Base-by-base conservation (phyloP, 2,888 invertebrate genomes). In the Meghimatium bilineatum region DNA sequence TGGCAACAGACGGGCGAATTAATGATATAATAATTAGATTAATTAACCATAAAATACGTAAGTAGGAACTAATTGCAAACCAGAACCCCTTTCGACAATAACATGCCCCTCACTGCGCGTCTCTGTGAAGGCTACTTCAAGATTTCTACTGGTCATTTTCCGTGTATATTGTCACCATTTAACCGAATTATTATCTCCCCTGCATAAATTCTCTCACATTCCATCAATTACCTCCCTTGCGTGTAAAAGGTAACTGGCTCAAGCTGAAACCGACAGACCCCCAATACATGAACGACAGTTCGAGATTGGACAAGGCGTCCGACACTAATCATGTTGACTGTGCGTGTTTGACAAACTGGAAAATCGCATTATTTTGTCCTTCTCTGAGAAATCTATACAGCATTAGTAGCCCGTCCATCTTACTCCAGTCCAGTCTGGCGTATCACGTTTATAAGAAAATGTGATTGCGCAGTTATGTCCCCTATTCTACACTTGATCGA, bases 301-400 rank as follows among this genome's bases (percentile, higher is more conserved):
- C 14, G 29, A 29, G 44, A 72, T 72, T 12, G 44, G n/a, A 72
- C 49, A 6, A 29, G 66, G 32, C 66, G 1, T 12, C 32, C 1
- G 66, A 20, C 26, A 44, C 44, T 72, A 72, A 72, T 72, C 72
- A 72, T 29, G 72, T 49, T 29, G 44, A 72, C 72, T 29, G 26
- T n/a, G 14, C 44, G n/a, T 72, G 44, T 72, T 44, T 72, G 72
- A n/a, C 72, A 38, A 72, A 29, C 44, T 44, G n/a, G 72, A 38
- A 72, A 72, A 72, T 72, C 17, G 72, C 17, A 66, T 66, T 66
- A 66, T 66, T 29, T 32, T 23, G 66, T 1, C 14, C 66, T 29
- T 29, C 32, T 66, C 17, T 1, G 66, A 32, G 32, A 66, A 66
- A 66, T 66, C 66, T 66, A 32, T 32, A 66, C 66, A 1, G 14